Evolutionary conservation across 2,113 vertebrate species (phyloP).

Genomic region (Hemicordylus capensis): DNA sequence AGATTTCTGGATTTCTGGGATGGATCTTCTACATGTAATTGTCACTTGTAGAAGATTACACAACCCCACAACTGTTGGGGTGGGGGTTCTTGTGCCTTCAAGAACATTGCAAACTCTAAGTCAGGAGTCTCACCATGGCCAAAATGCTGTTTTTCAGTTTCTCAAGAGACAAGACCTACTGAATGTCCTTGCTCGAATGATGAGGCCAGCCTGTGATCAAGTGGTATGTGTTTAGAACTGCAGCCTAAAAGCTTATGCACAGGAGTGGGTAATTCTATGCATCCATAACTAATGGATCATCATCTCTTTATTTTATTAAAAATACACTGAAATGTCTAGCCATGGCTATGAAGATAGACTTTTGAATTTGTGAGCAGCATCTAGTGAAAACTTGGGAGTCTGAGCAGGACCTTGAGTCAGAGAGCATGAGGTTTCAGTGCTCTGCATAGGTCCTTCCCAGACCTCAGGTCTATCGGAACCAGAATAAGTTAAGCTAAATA

Average conservation of each 20-base stretch:
- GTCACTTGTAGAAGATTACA: background rate
- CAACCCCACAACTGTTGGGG: no score
- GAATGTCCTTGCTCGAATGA: constrained; percentile 96
- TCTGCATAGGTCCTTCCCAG: background rate
- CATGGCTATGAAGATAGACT: background rate
- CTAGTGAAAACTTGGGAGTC: background rate
- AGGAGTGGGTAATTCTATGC: no score
- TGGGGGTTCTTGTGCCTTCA: background rate
- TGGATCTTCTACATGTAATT: background rate
- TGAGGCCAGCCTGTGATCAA: constrained; percentile 96
- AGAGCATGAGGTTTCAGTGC: background rate
- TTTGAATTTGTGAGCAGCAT: background rate
- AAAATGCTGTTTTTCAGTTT: constrained; percentile 79
- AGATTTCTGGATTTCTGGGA: background rate
- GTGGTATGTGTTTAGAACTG: constrained; percentile 81
- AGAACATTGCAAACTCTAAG: background rate
- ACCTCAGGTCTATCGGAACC: background rate
- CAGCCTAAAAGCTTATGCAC: constrained; percentile 1
- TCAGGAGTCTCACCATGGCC: background rate
- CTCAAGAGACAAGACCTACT: constrained; percentile 97
- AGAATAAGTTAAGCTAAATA: background rate
- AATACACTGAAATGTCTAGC: background rate
- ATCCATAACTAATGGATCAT: no score
- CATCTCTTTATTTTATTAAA: background rate
- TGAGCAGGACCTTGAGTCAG: background rate